These are phyloP conservation scores for Ophion obscuratus DNA, from an alignment of 2,888 invertebrate species.

Conservation along the genomic window DNA sequence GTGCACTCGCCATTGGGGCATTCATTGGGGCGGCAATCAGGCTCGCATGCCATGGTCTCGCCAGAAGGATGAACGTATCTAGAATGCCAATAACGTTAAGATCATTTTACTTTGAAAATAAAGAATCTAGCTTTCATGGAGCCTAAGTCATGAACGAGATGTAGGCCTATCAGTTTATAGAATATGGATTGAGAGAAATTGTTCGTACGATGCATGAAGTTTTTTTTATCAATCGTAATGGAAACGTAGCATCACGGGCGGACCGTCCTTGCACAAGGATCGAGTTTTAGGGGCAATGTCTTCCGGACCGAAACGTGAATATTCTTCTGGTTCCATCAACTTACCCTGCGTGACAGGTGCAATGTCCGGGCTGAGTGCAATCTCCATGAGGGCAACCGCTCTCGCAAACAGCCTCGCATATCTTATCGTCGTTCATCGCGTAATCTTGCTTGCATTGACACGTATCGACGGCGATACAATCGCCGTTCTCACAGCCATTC, in stretches of 20 bases:
- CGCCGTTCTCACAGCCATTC: slow-evolving; percentile 79
- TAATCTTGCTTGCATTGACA: slow-evolving; percentile 80
- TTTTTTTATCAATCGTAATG: no score
- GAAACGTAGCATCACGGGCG: no score
- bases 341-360: slow-evolving; percentile 79
- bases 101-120: not conserved
- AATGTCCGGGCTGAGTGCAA: slow-evolving; percentile 79
- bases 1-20: slow-evolving; percentile 75
- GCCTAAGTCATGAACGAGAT: no score
- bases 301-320: not conserved
- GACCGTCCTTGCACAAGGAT: no score
- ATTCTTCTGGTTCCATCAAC: slow-evolving; percentile 28
- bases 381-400: slow-evolving; percentile 80
- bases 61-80: slow-evolving; percentile 78
- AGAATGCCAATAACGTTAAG: slow-evolving; percentile 31
- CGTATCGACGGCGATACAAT: slow-evolving; percentile 78
- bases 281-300: not conserved
- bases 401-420: slow-evolving; percentile 79
- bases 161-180: no score
- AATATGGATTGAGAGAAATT: no score
- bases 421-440: slow-evolving; percentile 72
- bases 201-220: no score
- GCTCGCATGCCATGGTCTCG: slow-evolving; percentile 76
- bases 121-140: not conserved
- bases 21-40: slow-evolving; percentile 73